A percentile compares a stretch with the other conserved stretches of the same genome.
phyloP scores from a whole-genome alignment of 2,888 invertebrate species.

The Drosophila mulleri region DNA sequence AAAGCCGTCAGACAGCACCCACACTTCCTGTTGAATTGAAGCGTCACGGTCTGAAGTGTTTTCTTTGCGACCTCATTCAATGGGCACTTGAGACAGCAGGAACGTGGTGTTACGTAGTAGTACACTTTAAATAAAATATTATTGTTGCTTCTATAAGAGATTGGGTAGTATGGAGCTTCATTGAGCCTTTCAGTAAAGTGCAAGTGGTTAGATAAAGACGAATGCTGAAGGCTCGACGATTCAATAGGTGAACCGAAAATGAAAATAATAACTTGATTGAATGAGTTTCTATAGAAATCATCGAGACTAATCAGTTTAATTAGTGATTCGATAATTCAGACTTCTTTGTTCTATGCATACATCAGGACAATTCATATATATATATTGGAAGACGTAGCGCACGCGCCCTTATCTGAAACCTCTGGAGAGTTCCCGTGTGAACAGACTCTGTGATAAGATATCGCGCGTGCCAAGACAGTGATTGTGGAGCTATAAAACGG shows the following conservation, averaged over 20 bases:
- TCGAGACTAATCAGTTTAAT: constrained; percentile 23
- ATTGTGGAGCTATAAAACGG: constrained; percentile 33
- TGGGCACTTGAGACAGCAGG: constrained; percentile 2
- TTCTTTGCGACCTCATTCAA: background rate
- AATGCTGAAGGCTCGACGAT: background rate
- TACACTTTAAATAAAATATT: background rate
- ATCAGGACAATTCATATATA: background rate
- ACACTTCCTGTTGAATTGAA: background rate
- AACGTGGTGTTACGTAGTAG: background rate
- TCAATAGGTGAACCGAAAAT: background rate
- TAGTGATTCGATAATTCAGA: constrained; percentile 3
- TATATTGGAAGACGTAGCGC: background rate
- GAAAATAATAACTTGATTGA: background rate
- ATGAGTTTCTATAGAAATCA: constrained; percentile 12
- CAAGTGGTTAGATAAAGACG: background rate
- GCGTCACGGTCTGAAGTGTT: constrained; percentile 1
- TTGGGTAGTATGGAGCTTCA: background rate
- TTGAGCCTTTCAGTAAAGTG: background rate
- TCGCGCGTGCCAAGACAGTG: background rate
- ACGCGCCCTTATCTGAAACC: constrained; percentile 10
- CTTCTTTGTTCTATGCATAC: background rate
- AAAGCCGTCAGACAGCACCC: background rate
- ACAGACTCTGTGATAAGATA: constrained; percentile 42
- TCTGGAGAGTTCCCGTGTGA: constrained; percentile 26
- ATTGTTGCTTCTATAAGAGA: background rate